Evolutionary conservation across 2,113 vertebrate species (phyloP).

Genomic region (Philantomba maxwellii): DNA sequence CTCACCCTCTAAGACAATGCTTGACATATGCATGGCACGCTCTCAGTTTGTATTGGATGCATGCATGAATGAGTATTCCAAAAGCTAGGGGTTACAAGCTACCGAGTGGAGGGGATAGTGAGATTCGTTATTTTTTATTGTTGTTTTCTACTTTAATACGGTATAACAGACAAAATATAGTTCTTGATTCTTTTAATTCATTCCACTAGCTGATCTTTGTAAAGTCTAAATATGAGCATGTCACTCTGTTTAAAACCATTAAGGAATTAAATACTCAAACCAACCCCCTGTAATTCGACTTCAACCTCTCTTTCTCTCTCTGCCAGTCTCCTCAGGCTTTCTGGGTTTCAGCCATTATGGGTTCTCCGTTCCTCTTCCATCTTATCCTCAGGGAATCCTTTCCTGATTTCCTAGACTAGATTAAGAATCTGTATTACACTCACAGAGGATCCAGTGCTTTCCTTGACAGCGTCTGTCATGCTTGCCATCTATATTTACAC

Average conservation of each 20-base stretch:
- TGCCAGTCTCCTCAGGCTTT: not conserved
- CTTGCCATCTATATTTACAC: not conserved
- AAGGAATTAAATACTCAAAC: not conserved
- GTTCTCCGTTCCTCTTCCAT: not conserved
- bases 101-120: not conserved
- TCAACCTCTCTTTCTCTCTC: not conserved
- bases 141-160: not conserved
- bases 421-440: not conserved
- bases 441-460: not conserved
- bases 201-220: not conserved
- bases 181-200: not conserved
- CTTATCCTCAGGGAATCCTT: not conserved
- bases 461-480: not conserved
- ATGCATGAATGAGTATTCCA: not conserved
- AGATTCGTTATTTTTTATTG: not conserved
- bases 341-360: not conserved
- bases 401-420: not conserved
- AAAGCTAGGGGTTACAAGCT: not conserved
- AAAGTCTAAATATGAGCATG: not conserved
- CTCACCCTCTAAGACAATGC: not conserved
- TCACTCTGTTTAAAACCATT: not conserved
- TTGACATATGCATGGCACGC: not conserved
- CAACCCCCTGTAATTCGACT: not conserved
- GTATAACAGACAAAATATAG: not conserved
- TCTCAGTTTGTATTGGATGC: not conserved